Evolutionary conservation across 1,140 invertebrate genomes (phyloP).

Genomic region (Drosophila dunni): DNA sequence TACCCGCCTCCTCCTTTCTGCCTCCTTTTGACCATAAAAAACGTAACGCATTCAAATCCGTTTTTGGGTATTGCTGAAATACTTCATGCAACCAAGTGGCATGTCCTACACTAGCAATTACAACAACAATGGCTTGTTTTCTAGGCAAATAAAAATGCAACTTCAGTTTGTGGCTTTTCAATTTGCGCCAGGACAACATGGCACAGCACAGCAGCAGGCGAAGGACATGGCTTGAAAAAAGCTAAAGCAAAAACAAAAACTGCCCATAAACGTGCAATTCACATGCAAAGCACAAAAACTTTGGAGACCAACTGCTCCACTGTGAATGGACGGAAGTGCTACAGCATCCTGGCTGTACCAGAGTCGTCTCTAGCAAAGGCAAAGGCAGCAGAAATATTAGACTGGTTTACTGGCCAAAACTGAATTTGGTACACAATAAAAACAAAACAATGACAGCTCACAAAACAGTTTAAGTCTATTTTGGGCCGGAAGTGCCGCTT

Average conservation of each 20-base stretch:
- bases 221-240: slow-evolving; percentile 17
- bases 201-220: slow-evolving; percentile 7
- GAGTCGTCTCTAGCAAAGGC: slow-evolving; percentile 7
- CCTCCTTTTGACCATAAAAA: slow-evolving; percentile 4
- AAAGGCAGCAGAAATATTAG: slow-evolving; percentile 17
- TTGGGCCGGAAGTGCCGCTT: slow-evolving; percentile 74
- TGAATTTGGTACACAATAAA: slow-evolving; percentile 76
- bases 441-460: slow-evolving; percentile 58
- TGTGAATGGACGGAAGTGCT: slow-evolving; percentile 59
- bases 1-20: too few species aligned
- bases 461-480: slow-evolving; percentile 74
- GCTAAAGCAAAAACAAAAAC: slow-evolving; percentile 30
- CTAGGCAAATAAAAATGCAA: slow-evolving; percentile 72
- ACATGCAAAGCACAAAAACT: slow-evolving; percentile 69
- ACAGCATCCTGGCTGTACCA: slow-evolving; percentile 49
- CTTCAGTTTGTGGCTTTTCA: slow-evolving; percentile 65
- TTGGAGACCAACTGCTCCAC: slow-evolving; percentile 8
- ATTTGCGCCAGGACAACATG: slow-evolving; percentile 52
- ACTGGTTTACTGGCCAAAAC: slow-evolving; percentile 36
- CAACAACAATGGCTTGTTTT: slow-evolving; percentile 62
- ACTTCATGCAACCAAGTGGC: slow-evolving; percentile 58
- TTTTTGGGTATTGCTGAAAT: slow-evolving; percentile 25
- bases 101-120: slow-evolving; percentile 77
- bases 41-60: slow-evolving; percentile 38
- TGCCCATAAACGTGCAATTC: slow-evolving; percentile 75